A percentile compares a stretch with the other conserved stretches of the same genome.
phyloP scores from a whole-genome alignment of 2,888 invertebrate genomes.

The Scaeva pyrastri region DNA sequence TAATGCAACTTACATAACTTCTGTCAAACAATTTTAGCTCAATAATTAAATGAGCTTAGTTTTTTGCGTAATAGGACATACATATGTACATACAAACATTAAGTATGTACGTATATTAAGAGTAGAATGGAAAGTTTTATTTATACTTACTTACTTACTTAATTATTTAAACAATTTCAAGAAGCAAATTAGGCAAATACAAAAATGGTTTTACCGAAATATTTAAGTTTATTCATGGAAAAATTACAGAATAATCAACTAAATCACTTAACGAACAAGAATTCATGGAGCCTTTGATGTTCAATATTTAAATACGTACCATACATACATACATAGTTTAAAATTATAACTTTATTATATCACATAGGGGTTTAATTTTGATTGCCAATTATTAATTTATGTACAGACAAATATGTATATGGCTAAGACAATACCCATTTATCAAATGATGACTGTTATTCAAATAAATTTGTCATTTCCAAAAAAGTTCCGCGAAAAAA shows the following conservation, averaged over 20 bases:
- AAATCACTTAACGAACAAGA: no score
- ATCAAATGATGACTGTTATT: constrained; percentile 9
- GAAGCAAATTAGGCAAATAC: no score
- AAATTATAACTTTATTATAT: background rate
- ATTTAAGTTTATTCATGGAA: no score
- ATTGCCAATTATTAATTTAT: background rate
- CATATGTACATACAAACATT: no score
- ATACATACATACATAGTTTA: background rate
- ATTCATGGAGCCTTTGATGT: background rate
- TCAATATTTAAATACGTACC: background rate
- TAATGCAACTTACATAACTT: no score
- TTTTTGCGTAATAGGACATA: no score
- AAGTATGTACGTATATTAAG: background rate
- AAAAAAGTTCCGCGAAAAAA: background rate
- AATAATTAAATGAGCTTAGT: background rate
- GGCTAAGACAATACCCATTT: background rate
- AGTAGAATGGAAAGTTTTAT: background rate
- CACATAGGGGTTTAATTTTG: background rate
- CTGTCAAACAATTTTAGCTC: no score
- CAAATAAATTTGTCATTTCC: background rate
- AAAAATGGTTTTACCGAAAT: no score
- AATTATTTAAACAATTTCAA: no score
- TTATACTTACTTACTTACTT: no score
- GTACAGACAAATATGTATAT: background rate
- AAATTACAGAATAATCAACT: no score